Percentiles rank a stretch among this genome's conserved stretches.
phyloP scores from a whole-genome alignment of 2,888 invertebrate species.

The Chaetogeoica ovagalla region DNA sequence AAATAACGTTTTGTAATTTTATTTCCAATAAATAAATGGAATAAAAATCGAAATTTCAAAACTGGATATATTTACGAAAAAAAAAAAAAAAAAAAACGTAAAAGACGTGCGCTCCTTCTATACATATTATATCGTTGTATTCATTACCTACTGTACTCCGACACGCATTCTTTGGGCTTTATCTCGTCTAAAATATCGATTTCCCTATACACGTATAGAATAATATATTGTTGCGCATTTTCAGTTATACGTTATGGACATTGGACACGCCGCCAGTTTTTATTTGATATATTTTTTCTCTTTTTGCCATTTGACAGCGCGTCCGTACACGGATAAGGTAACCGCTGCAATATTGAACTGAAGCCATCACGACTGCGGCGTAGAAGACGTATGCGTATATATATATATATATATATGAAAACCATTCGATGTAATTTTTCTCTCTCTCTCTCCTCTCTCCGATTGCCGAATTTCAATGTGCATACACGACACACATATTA shows the following conservation, averaged over 20 bases:
- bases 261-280: slow-evolving; percentile 12
- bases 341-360: slow-evolving; percentile 6
- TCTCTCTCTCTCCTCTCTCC: neutral
- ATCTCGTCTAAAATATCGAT: slow-evolving; percentile 21
- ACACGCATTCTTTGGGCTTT: neutral
- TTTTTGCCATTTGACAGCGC: neutral
- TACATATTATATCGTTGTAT: no score
- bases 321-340: neutral
- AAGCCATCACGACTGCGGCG: neutral
- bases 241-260: neutral
- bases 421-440: slow-evolving; percentile 3
- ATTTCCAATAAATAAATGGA: no score
- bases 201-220: neutral
- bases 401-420: slow-evolving; percentile 2
- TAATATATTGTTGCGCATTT: neutral
- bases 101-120: no score
- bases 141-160: no score
- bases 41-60: no score
- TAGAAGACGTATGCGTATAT: no score
- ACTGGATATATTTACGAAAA: no score
- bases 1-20: no score
- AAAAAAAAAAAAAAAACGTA: no score
- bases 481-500: neutral
- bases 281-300: no score
- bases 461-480: slow-evolving; percentile 22